phyloP scores from a whole-genome alignment of 2,797 vertebrate genomes.

The Molossus alvarezi region DNA sequence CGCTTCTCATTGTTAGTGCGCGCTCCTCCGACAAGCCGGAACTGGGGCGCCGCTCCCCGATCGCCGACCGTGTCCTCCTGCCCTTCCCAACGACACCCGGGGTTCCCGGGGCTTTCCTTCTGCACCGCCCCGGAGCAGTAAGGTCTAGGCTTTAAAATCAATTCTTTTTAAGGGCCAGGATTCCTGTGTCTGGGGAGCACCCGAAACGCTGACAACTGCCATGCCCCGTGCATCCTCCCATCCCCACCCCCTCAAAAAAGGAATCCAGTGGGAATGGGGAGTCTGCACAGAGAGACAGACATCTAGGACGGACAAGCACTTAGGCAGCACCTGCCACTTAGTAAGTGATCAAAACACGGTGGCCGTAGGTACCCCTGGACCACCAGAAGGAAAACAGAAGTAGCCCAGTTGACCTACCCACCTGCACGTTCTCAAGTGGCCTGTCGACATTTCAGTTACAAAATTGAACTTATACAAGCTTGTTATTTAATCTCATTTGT shows the following conservation, averaged over 20 bases:
- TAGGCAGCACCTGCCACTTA: not conserved
- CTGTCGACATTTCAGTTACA: not conserved
- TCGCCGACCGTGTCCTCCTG: not conserved
- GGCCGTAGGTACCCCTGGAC: not conserved
- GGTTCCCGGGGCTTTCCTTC: not conserved
- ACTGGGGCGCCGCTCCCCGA: not conserved
- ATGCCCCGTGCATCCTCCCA: not conserved
- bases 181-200: slow-evolving; percentile 65
- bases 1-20: slow-evolving; percentile 10
- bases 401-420: not conserved
- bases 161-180: not conserved
- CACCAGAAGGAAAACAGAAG: not conserved
- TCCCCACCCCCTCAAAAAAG: too few relatives aligned
- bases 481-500: not conserved
- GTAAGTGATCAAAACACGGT: not conserved
- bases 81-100: not conserved
- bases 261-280: not conserved
- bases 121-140: not conserved
- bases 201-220: not conserved
- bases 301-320: not conserved
- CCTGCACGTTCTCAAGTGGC: not conserved
- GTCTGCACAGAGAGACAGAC: not conserved
- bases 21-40: not conserved
- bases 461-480: not conserved
- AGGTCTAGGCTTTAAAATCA: slow-evolving; percentile 32